Conservation (phyloP, 2,888 invertebrate species). For the Chrysolina oricalcia region DNA sequence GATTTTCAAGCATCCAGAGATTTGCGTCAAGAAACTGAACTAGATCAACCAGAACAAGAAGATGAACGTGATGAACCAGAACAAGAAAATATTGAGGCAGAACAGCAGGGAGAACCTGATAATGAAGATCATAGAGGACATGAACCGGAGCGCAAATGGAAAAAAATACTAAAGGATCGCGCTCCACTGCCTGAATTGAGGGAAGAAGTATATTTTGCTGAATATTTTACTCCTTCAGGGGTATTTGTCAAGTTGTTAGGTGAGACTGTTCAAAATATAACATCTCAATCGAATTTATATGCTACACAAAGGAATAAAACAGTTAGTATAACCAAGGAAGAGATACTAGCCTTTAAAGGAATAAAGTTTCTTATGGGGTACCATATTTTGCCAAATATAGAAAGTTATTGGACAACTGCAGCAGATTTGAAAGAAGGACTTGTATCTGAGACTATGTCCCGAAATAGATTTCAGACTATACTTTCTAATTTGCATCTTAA, state of each 20-base stretch:
- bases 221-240: neutral
- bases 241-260: conserved; percentile 13
- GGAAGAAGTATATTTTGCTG: conserved; percentile 8
- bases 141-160: conserved; percentile 13
- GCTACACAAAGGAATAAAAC: conserved; percentile 11
- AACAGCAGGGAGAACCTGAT: neutral
- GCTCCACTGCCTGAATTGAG: neutral
- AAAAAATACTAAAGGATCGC: neutral
- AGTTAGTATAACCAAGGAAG: conserved; percentile 6
- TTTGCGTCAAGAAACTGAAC: neutral
- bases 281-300: conserved; percentile 20
- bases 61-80: neutral
- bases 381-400: conserved; percentile 12
- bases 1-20: neutral
- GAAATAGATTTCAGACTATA: conserved; percentile 28
- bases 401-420: conserved; percentile 18
- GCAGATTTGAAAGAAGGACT: conserved; percentile 5
- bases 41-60: neutral
- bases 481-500: no score
- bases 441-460: conserved; percentile 15
- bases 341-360: conserved; percentile 8
- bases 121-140: neutral
- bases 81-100: neutral
- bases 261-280: neutral
- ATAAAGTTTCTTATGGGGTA: conserved; percentile 19